Base-by-base conservation (phyloP, 92 coral and sea anemone species). In the Chrysogorgia sp. region DNA sequence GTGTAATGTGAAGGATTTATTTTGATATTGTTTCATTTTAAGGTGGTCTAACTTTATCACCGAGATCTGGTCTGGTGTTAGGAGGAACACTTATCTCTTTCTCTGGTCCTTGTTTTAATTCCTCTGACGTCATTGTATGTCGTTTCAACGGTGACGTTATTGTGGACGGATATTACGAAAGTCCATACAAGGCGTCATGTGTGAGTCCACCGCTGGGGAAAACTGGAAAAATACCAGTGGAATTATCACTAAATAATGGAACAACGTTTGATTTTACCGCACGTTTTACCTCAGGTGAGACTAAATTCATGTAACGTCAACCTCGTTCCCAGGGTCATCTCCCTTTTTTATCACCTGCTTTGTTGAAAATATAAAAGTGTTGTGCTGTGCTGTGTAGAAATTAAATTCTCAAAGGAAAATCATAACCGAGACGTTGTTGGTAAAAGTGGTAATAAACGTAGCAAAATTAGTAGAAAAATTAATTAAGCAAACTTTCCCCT, bases 51-150 rank as follows among this genome's bases (percentile, higher is more conserved):
- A 90, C 90, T 7, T 57, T 88, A 12, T 78, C 71, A 14, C 92
- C 97, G 7, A 65, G 81, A 21, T 22, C 79, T 58, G 97, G 89
- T 5, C 34, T 85, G 0, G 92, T 92, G 89, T 75, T 92, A 8
- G 97, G 97, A 15, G 97, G 97, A 9, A 75, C 82, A 0, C 79
- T 83, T 58, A 41, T 92, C 9, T 78, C 82, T 50, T 50, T 92
- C 45, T 63, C 90, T 30, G 97, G 97, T 20, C 97, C 97, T 5
- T 92, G 97, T 71, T 88, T 83, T 48, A 68, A 77, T 58, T 41
- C 34, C 22, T 77, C 45, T 35, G 79, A 84, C 58, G 40, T 57
- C 40, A 56, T 84, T 13, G 83, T 84, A 1, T 84, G 87, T 67
- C 81, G 76, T 58, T 84, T 84, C 34, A 50, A 61, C n/a, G 65